Evolutionary conservation across 37 sponge, comb jelly and placozoan genomes (phyloP).

Genomic region (Aplysina aerophoba): DNA sequence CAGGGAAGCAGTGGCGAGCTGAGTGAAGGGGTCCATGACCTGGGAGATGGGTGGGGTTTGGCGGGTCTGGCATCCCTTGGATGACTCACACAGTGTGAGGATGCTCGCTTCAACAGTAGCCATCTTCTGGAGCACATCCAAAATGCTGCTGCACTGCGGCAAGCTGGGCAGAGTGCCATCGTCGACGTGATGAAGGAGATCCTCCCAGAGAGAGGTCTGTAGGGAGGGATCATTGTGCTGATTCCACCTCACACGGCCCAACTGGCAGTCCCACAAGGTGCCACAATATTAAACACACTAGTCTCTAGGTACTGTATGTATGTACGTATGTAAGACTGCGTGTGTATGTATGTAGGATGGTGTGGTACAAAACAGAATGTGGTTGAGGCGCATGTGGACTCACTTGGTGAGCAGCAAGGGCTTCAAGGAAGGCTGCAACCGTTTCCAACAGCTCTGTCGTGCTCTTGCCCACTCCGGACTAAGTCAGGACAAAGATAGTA

Average conservation of each 20-base stretch:
- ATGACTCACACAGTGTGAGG: not conserved
- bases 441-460: not conserved
- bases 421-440: not conserved
- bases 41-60: not conserved
- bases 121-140: conserved; percentile 27
- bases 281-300: too few relatives aligned
- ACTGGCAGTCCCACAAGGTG: not conserved
- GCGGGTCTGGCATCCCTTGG: not conserved
- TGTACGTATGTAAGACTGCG: not conserved
- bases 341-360: not conserved
- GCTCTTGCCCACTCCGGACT: not conserved
- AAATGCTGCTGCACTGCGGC: conserved; percentile 1
- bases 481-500: not conserved
- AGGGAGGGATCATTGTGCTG: not conserved
- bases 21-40: conserved; percentile 31
- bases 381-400: not conserved
- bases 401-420: conserved; percentile 15
- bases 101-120: not conserved
- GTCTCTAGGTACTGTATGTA: too few relatives aligned
- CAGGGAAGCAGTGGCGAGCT: conserved; percentile 46
- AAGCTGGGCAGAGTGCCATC: conserved; percentile 44
- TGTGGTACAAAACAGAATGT: not conserved
- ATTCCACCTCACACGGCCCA: not conserved
- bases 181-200: conserved; percentile 1
- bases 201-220: not conserved